Percentiles rank a stretch among this genome's conserved stretches.
phyloP scores from a whole-genome alignment of 1,140 invertebrate genomes.

The Dolichoris vasculosae region DNA sequence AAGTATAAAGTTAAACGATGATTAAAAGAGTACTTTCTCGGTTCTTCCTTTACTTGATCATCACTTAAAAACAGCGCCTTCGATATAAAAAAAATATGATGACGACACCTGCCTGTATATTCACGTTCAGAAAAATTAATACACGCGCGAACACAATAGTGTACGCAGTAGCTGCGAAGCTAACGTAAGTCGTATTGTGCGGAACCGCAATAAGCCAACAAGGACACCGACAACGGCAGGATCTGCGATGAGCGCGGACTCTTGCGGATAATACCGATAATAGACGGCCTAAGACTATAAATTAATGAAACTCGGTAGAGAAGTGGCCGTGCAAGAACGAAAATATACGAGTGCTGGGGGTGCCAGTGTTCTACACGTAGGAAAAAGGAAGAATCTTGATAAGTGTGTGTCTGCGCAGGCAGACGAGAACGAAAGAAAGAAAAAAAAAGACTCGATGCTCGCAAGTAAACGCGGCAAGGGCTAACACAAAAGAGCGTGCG shows the following conservation, averaged over 20 bases:
- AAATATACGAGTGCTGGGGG: not conserved
- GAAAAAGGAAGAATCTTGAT: not conserved
- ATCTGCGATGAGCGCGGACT: slow-evolving; percentile 3
- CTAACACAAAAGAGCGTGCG: not conserved
- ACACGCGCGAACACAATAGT: not conserved
- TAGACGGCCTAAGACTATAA: not conserved
- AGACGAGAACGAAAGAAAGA: not conserved
- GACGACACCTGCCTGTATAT: not conserved
- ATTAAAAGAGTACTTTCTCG: not conserved
- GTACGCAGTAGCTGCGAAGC: not conserved
- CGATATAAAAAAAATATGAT: not conserved
- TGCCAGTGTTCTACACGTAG: not conserved
- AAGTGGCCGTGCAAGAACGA: not conserved
- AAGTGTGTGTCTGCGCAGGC: not conserved
- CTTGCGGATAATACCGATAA: slow-evolving; percentile 5
- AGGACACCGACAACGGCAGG: not conserved
- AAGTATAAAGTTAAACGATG: not conserved
- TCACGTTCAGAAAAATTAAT: not conserved
- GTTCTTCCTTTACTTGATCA: not conserved
- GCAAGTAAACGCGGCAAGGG: not conserved
- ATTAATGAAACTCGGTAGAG: not conserved
- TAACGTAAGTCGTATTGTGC: not conserved
- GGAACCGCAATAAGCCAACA: not conserved
- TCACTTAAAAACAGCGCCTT: not conserved
- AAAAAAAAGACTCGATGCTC: not conserved